Conservation (phyloP, 2,888 invertebrate species). For the Apodemia duryi region DNA sequence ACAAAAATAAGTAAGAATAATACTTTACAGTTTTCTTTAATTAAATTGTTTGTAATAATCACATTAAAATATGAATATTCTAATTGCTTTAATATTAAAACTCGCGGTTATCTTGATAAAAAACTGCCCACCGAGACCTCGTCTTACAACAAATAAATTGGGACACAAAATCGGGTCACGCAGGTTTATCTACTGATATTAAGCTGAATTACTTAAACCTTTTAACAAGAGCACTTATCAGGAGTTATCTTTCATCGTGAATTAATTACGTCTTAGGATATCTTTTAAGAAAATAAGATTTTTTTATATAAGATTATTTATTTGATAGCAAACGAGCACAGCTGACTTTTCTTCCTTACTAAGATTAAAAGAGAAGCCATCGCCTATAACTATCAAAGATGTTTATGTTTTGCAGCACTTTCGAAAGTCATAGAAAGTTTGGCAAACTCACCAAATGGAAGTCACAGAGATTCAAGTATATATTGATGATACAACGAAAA, state of each 20-base stretch:
- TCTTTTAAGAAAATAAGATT: background rate
- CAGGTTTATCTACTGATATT: constrained; percentile 12
- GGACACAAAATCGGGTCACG: constrained; percentile 12
- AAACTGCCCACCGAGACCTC: background rate
- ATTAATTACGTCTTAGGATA: background rate
- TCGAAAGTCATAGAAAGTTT: too few species aligned
- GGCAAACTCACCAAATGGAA: too few species aligned
- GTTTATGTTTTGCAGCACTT: too few species aligned
- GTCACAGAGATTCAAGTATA: too few species aligned
- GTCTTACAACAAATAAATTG: constrained; percentile 8
- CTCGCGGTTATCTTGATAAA: background rate
- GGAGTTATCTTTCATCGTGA: background rate
- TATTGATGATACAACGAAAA: too few species aligned
- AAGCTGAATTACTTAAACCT: background rate
- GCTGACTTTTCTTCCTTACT: too few species aligned
- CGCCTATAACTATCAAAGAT: too few species aligned
- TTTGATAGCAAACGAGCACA: too few species aligned
- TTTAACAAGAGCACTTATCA: background rate
- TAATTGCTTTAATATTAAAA: background rate
- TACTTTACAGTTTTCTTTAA: too few species aligned
- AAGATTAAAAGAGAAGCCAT: too few species aligned
- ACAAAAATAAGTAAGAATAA: too few species aligned
- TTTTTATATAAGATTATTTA: background rate
- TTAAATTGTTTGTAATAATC: too few species aligned
- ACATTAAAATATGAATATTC: background rate